Percentiles rank a stretch among this genome's conserved stretches.
Conservation (phyloP, 2,797 vertebrate species). For the Pseudochirops cupreus region DNA sequence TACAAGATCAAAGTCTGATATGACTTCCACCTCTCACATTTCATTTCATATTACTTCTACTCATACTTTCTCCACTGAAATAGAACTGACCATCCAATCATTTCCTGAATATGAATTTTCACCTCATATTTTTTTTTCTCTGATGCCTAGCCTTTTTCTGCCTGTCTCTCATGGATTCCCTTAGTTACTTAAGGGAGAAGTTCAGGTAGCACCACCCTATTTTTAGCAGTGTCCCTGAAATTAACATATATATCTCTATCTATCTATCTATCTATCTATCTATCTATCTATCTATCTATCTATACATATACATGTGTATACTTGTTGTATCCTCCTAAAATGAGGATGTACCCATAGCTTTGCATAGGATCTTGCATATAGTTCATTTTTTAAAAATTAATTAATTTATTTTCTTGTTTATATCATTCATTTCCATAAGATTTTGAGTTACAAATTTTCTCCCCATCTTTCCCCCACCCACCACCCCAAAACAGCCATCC, state of each 20-base stretch:
- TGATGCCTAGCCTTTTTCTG: not conserved
- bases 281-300: no score
- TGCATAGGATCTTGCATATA: not conserved
- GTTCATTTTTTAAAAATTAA: no score
- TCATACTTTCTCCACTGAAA: not conserved
- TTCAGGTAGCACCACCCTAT: not conserved
- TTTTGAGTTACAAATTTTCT: no score
- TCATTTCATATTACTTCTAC: not conserved
- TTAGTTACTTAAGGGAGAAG: not conserved
- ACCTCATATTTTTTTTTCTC: not conserved
- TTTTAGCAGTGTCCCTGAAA: not conserved
- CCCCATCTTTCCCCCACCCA: no score
- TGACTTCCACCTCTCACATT: not conserved
- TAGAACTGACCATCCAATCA: not conserved
- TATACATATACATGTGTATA: no score
- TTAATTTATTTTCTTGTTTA: no score
- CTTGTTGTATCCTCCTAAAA: not conserved
- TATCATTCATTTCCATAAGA: no score
- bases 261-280: no score
- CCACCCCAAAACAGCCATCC: no score
- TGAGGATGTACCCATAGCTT: not conserved
- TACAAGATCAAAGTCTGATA: not conserved
- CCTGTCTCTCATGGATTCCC: not conserved
- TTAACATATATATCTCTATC: no score
- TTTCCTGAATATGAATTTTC: not conserved